Evolutionary conservation across 2,797 vertebrate species (phyloP), one percentile per base, ranked within the genome.

Genomic region (Clarias pachynema): DNA sequence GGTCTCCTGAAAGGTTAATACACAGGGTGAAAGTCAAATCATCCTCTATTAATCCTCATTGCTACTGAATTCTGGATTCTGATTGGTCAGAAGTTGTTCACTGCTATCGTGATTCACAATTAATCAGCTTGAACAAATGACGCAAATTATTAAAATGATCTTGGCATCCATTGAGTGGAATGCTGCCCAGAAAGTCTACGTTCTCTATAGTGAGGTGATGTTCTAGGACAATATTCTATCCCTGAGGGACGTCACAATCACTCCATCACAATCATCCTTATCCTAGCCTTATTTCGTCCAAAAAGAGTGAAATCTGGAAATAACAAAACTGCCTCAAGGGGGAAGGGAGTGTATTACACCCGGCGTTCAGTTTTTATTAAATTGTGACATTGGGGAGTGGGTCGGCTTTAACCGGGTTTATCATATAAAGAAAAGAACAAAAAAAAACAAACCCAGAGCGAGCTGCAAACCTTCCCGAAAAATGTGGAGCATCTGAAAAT

Each of bases 401-500:
- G 75, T 73, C 59, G 44, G 8, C 18, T 49, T 40, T 53, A 73
- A 65, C 78, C 84, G 15, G 78, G 40, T 65, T 79, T 65, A 63
- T 65, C 57, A 63, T 26, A 29, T 8, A 20, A 57, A 49, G n/a
- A 49, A 9, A 18, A 37, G 26, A 40, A 37, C 18, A 16, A 8
- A 60, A 2, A 1, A 44, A 5, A 29, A 62, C 53, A 49, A 63
- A 74, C 49, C 16, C 14, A 34, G 15, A 69, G 12, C 3, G 9
- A 49, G 66, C 15, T 26, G 14, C 44, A 15, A 65, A 20, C 15
- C 16, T 77, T 77, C 20, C 3, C 7, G 1, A 80, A 70, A 80
- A 80, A 80, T 66, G 62, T 80, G 10, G 79, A 65, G 49, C 79
- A 74, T 74, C 79, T 3, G 44, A 81, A 85, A 85, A 81, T 85